Evolutionary conservation across 2,113 vertebrate genomes (phyloP), one percentile per base, ranked within the genome.

Genomic region (Xiphophorus hellerii): DNA sequence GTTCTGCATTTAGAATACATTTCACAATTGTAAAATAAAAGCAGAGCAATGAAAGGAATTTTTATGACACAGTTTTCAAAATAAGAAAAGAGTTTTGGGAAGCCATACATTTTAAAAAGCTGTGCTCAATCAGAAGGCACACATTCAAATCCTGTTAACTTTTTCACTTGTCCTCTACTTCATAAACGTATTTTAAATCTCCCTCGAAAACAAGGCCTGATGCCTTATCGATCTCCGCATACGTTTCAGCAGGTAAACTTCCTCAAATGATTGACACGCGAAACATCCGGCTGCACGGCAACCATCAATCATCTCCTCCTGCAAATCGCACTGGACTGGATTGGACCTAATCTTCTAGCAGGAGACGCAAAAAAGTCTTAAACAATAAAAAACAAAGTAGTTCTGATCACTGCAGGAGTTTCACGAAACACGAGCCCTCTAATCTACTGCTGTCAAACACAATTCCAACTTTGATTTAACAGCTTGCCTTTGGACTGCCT

Each of bases 181-280:
- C 73, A 64, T 3, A 10, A 58, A 80, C 11, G 33, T 4, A 76
- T 60, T 62, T 51, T 27, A 4, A 11, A 37, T 42, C 28, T 72
- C 30, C 63, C 13, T 28, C 8, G 14, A 25, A 68, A 54, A 17
- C 25, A 5, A 61, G 33, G 31, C 8, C 17, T 11, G 5, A 14
- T 42, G 22, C 10, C 5, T 5, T 28, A 72, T 77, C 64, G 71
- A 48, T 77, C 30, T 73, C 61, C 39, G 65, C 51, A 29, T 74
- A 37, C 60, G 3, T 39, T 75, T 33, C 65, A 54, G 61, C 6
- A 33, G 39, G 35, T 30, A 12, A 42, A 28, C 54, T 28, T 15
- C 11, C 60, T 27, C 25, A 2, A 27, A 61, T 68, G 80, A 83
- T 31, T 81, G 82, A 62, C 77, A 69, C 17, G 20, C 69, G 42